Evolutionary conservation across 2,888 invertebrate species (phyloP), one percentile per base, ranked within the genome.

Genomic region (Papilio protenor): DNA sequence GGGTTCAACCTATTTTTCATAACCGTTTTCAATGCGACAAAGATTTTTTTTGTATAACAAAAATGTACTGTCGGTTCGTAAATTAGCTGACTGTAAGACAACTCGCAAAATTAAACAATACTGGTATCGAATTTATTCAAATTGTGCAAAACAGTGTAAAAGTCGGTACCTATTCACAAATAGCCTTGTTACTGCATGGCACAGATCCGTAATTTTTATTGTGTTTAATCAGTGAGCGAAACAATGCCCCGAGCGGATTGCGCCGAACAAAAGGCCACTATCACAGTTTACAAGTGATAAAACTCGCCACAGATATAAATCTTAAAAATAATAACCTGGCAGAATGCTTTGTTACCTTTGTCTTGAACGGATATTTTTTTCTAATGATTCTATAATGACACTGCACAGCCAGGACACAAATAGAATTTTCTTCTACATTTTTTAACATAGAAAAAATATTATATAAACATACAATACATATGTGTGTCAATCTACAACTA

Each of bases 201-300:
- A 84, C 83, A 86, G 84, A 85, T 86, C 85, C 87, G 88, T 87
- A 85, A 88, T 87, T 88, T 88, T 88, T 87, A 87, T 87, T 89
- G 87, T 86, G 84, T 87, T 88, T 86, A 86, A 88, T 85, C 85
- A 88, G 61, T 73, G 78, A 82, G 81, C 79, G 84, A 88, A 87
- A 92, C 91, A 92, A 92, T 90, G 85, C 88, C 79, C 75, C 82
- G 82, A 80, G 84, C 83, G 83, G 85, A 83, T 88, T 87, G 87
- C 84, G 87, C 69, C 75, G 80, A 90, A 92, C 91, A 92, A 92
- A 91, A 79, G 66, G 81, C 83, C 79, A 81, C 84, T 90, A 91
- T 90, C 90, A 86, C 81, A 86, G 86, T 84, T 80, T 75, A 57
- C 79, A 82, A 84, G 80, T 86, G 90, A 91, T 91, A 90, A 88